Percentiles rank a stretch among this genome's conserved stretches.
Conservation (phyloP, 2,113 vertebrate species). For the Callaeas wilsoni region DNA sequence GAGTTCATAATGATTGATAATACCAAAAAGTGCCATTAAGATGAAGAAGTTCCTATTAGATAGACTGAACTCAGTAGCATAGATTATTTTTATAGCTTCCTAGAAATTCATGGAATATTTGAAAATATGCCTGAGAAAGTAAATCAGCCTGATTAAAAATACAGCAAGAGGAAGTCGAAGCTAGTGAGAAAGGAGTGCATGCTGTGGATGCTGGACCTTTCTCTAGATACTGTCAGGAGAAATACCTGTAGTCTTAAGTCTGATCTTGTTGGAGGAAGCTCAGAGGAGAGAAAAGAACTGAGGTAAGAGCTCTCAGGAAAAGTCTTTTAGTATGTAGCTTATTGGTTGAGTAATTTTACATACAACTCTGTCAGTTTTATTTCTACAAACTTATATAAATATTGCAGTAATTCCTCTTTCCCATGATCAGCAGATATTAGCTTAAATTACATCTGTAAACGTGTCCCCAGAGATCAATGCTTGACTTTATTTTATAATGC, state of each 20-base stretch:
- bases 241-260: neutral
- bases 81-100: constrained; percentile 20
- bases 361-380: neutral
- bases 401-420: neutral
- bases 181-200: neutral
- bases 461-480: neutral
- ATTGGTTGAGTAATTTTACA: neutral
- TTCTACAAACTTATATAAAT: neutral
- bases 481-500: neutral
- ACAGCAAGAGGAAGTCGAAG: neutral
- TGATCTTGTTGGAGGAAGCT: neutral
- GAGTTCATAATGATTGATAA: neutral
- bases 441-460: neutral
- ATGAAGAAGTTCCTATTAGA: neutral
- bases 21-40: neutral
- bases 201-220: neutral
- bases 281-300: neutral
- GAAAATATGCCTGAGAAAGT: neutral
- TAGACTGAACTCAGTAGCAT: neutral
- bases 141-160: neutral
- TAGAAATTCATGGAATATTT: neutral
- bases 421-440: neutral
- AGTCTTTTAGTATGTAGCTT: neutral
- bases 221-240: neutral
- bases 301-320: neutral